Evolutionary conservation across 2,113 vertebrate genomes (phyloP), one percentile per base, ranked within the genome.

Genomic region (Platichthys stellatus): DNA sequence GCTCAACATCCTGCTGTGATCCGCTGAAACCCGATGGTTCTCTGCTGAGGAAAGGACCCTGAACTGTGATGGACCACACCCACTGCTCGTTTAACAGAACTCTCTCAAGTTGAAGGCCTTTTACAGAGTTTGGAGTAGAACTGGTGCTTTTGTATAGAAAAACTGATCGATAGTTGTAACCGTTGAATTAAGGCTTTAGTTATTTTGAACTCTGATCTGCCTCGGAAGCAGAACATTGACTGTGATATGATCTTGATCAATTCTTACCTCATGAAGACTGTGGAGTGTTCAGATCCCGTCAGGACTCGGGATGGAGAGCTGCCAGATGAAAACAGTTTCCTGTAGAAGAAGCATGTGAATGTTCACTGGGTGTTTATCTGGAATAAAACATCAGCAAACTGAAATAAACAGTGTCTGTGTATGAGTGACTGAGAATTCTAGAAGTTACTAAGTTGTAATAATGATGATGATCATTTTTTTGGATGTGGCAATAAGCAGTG

Each of bases 191-290:
- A 24, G 57, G 72, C 73, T 28, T 63, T 56, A 24, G 8, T 15
- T 11, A 1, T 49, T 59, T 63, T 47, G 20, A 23, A 51, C 18
- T 62, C 8, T 53, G 21, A 61, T 17, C 71, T 51, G 63, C 63
- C 51, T 54, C 51, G 2, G 51, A 54, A 54, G 8, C 18, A n/a
- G 20, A 54, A 21, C 20, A 8, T 20, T 14, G 20, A 54, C 7
- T n/a, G 7, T 31, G 14, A 31, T 40, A 3, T 17, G 24, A 72
- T 63, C 35, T 72, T 45, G 63, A 65, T 47, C 43, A 11, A 5
- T 58, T 58, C 64, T 85, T 71, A 81, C 83, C 82, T 85, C 83
- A 70, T 4, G 12, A 0, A 57, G 21, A 28, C 21, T 1, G 31
- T 21, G 71, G 76, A 26, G 7, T 15, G 56, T 31, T 17, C n/a